A percentile compares a stretch with the other conserved stretches of the same genome.
phyloP scores from a whole-genome alignment of 1,140 invertebrate species.

The Rhopalosiphum maidis region DNA sequence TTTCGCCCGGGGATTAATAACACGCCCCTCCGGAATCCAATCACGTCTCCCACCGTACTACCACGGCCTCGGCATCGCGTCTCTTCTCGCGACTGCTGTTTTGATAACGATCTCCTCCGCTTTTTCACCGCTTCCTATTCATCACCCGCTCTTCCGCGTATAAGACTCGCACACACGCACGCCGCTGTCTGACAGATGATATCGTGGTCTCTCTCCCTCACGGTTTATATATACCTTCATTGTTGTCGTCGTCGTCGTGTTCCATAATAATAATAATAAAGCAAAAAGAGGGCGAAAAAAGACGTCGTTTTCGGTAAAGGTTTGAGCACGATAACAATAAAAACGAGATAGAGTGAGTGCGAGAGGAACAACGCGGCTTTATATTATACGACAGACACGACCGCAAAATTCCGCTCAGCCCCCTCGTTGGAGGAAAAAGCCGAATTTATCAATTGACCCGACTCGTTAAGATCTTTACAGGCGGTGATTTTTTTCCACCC shows the following conservation, averaged over 20 bases:
- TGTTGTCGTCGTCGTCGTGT: slow-evolving; percentile 15
- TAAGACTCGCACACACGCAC: neutral
- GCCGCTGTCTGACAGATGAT: slow-evolving; percentile 37
- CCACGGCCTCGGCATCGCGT: neutral
- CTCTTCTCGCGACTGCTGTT: slow-evolving; percentile 3
- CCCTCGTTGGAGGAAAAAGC: neutral
- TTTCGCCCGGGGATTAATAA: slow-evolving; percentile 54
- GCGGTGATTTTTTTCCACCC: neutral
- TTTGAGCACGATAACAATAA: slow-evolving; percentile 6
- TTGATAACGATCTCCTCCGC: slow-evolving; percentile 51
- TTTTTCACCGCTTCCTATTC: neutral
- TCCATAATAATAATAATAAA: slow-evolving; percentile 29
- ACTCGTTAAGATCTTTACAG: slow-evolving; percentile 21
- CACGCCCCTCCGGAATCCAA: slow-evolving; percentile 55
- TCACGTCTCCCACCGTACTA: slow-evolving; percentile 31
- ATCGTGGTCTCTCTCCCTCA: neutral
- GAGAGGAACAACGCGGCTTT: neutral
- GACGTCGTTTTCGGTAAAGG: slow-evolving; percentile 8
- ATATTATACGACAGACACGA: neutral
- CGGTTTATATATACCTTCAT: slow-evolving; percentile 34
- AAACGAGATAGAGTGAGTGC: neutral
- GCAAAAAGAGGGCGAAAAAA: neutral
- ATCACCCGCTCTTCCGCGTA: neutral
- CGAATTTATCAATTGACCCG: slow-evolving; percentile 42
- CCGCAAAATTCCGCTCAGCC: neutral